Evolutionary conservation across 2,888 invertebrate genomes (phyloP).

Genomic region (Hecatera dysodea): DNA sequence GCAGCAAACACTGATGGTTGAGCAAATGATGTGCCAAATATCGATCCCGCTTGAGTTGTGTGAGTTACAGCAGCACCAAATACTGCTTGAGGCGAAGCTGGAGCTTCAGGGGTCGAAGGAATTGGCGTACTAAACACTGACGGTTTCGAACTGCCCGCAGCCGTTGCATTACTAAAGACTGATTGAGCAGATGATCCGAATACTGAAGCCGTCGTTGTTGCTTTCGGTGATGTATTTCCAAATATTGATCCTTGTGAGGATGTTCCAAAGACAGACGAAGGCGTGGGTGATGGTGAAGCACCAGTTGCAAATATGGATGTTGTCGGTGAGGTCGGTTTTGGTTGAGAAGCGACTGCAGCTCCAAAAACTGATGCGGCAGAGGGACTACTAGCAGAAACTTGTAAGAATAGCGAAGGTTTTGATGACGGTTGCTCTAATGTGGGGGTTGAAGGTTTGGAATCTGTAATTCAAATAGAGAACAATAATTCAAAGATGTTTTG

Average conservation of each 20-base stretch:
- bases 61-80: constrained; percentile 59
- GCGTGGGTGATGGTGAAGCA: constrained; percentile 58
- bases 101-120: constrained; percentile 66
- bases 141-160: constrained; percentile 54
- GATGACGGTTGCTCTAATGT: constrained; percentile 53
- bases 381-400: constrained; percentile 56
- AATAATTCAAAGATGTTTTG: neutral
- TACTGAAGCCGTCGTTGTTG: constrained; percentile 56
- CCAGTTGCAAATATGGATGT: constrained; percentile 65
- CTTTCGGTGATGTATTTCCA: constrained; percentile 55
- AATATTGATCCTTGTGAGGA: constrained; percentile 64
- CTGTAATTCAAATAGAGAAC: constrained; percentile 64
- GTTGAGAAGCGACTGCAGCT: constrained; percentile 69
- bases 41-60: constrained; percentile 43
- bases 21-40: constrained; percentile 64
- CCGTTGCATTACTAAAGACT: constrained; percentile 54
- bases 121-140: constrained; percentile 68
- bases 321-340: constrained; percentile 61
- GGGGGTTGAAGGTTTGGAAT: constrained; percentile 57
- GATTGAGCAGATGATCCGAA: constrained; percentile 66
- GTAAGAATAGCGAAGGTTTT: constrained; percentile 53
- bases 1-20: constrained; percentile 69
- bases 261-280: constrained; percentile 59
- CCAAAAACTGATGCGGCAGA: constrained; percentile 77
- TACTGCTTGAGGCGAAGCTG: constrained; percentile 61